These are phyloP conservation scores for Bombycilla garrulus DNA, from an alignment of 2,113 vertebrate genomes.

Conservation along the genomic window DNA sequence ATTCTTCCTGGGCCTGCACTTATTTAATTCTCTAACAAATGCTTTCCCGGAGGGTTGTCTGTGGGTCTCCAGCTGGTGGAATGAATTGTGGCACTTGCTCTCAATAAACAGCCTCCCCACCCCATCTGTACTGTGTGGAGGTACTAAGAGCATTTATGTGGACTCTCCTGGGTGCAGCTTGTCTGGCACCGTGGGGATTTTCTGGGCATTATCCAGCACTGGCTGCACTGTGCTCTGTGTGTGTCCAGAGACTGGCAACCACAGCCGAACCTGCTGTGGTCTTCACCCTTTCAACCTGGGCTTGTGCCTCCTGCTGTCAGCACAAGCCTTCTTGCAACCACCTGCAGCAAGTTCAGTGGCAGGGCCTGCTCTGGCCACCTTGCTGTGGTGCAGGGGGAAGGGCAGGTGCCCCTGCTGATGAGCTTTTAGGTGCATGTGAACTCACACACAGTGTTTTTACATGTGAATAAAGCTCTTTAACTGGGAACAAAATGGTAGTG, in stretches of 20 bases:
- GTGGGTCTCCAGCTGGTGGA: neutral
- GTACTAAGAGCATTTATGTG: neutral
- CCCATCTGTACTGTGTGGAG: neutral
- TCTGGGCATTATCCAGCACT: neutral
- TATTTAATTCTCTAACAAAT: neutral
- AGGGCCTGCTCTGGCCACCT: neutral
- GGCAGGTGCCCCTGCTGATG: neutral
- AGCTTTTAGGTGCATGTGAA: neutral
- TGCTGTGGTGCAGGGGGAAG: neutral
- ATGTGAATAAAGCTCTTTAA: neutral
- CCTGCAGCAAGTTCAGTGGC: neutral
- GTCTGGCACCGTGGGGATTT: neutral
- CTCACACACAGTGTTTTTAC: neutral
- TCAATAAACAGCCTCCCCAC: neutral
- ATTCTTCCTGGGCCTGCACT: neutral
- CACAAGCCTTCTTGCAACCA: neutral
- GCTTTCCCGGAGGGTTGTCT: neutral
- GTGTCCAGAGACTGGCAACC: neutral
- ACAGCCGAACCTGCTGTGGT: neutral
- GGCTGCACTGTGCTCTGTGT: neutral
- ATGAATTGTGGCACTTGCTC: fast-evolving
- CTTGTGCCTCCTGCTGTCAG: neutral
- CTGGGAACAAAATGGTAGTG: neutral
- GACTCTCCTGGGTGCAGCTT: neutral
- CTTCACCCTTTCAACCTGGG: neutral